These are phyloP conservation scores for Notodonta dromedarius DNA, from an alignment of 2,888 invertebrate species.

Conservation along the genomic window DNA sequence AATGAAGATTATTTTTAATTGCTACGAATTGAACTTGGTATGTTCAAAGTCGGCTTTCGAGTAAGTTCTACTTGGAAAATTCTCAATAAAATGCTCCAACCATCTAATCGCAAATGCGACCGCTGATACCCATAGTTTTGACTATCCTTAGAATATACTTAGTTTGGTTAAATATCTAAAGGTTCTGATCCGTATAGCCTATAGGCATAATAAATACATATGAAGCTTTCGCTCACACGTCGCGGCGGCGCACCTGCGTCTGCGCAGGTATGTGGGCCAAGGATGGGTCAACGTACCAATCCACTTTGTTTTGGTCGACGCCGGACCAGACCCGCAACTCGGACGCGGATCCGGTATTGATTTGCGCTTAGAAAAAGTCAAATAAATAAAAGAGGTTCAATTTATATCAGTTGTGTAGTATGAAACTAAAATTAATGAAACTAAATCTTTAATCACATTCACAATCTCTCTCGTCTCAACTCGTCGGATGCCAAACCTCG, in stretches of 20 bases:
- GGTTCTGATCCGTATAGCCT: background rate
- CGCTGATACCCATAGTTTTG: no score
- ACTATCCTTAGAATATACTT: no score
- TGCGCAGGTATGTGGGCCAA: constrained; percentile 54
- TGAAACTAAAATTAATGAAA: no score
- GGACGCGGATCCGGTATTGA: background rate
- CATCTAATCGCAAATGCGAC: no score
- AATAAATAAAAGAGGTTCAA: background rate
- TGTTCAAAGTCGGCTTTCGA: background rate
- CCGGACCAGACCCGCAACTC: constrained; percentile 6
- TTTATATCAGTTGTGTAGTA: no score
- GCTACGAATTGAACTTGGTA: background rate
- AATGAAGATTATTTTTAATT: constrained; percentile 1
- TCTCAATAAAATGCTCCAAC: no score
- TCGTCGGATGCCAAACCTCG: no score
- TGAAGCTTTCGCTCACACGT: constrained; percentile 11
- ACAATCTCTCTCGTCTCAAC: no score
- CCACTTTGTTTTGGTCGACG: constrained; percentile 11
- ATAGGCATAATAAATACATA: background rate
- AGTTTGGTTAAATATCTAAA: background rate
- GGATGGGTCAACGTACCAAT: constrained; percentile 49
- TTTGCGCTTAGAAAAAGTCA: background rate
- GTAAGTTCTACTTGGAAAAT: background rate
- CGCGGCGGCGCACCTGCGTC: constrained; percentile 27
- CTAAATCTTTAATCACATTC: no score